Percentiles rank a stretch among this genome's conserved stretches.
These are phyloP conservation scores for Pyxicephalus adspersus DNA, from an alignment of 2,113 vertebrate genomes.

Conservation along the genomic window DNA sequence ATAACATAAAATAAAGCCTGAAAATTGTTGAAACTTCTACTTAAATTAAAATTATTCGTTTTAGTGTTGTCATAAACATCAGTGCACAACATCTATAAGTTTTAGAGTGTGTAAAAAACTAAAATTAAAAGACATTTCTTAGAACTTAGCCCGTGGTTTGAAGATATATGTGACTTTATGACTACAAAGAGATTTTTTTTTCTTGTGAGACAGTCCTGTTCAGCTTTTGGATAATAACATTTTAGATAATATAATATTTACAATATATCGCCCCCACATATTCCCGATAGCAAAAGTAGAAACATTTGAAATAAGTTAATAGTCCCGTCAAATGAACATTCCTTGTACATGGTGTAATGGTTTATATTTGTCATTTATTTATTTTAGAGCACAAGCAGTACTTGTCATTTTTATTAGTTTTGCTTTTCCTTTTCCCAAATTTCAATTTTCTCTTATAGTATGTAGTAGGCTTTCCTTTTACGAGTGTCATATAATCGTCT, in stretches of 20 bases:
- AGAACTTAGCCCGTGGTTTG: slow-evolving; percentile 1
- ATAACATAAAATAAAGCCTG: neutral
- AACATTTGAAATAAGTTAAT: slow-evolving; percentile 49
- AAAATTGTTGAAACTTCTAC: slow-evolving; percentile 25
- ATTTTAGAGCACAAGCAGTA: slow-evolving; percentile 37
- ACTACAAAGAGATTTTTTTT: slow-evolving; percentile 31
- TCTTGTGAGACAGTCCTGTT: slow-evolving; percentile 23
- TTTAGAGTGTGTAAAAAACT: slow-evolving; percentile 9
- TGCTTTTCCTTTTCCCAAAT: slow-evolving; percentile 42
- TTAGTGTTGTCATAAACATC: slow-evolving; percentile 21
- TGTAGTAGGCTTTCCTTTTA: slow-evolving; percentile 49
- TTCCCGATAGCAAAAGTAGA: slow-evolving; percentile 1
- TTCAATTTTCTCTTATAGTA: slow-evolving; percentile 49
- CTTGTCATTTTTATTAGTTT: slow-evolving; percentile 51
- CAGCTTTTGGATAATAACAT: slow-evolving; percentile 44
- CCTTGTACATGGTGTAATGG: slow-evolving; percentile 43
- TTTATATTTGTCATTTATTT: slow-evolving; percentile 54
- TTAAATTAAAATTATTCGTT: slow-evolving; percentile 34
- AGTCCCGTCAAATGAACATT: slow-evolving; percentile 45
- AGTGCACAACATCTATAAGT: slow-evolving; percentile 23
- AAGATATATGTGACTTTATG: slow-evolving; percentile 24
- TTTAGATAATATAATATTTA: slow-evolving; percentile 50
- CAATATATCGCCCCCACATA: slow-evolving; percentile 21
- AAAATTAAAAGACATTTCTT: slow-evolving; percentile 35
- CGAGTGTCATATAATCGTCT: slow-evolving; percentile 34